phyloP scores from a whole-genome alignment of 2,797 vertebrate genomes.

The Sarcoramphus papa region DNA sequence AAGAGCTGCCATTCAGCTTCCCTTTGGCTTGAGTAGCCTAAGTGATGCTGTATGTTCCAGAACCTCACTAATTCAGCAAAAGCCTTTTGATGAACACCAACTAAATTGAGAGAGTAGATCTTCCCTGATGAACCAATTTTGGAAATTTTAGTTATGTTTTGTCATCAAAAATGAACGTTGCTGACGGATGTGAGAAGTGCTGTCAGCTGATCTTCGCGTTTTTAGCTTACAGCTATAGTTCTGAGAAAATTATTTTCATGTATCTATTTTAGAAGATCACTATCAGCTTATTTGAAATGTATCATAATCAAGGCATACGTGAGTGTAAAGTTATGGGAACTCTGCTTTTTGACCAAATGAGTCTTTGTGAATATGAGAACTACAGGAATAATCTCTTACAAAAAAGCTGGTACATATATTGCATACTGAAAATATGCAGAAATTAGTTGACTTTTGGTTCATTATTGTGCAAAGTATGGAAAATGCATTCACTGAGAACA shows the following conservation, averaged over 20 bases:
- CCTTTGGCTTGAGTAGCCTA: neutral
- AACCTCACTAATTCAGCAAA: constrained; percentile 22
- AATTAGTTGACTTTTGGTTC: neutral
- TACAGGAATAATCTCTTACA: neutral
- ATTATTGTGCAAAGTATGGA: neutral
- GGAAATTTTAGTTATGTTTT: constrained; percentile 48
- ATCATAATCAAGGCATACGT: neutral
- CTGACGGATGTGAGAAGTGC: constrained; percentile 46
- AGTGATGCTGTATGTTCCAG: neutral
- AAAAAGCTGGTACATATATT: neutral
- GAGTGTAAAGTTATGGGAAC: neutral
- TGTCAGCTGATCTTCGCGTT: constrained; percentile 33
- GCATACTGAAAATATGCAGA: neutral
- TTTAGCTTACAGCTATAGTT: constrained; percentile 48
- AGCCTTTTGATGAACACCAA: constrained; percentile 16
- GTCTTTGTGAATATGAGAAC: neutral
- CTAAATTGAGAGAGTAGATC: constrained; percentile 4
- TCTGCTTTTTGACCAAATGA: neutral
- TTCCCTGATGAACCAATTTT: constrained; percentile 36
- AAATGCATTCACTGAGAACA: neutral
- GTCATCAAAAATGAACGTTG: constrained; percentile 43
- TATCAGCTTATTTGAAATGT: constrained; percentile 36
- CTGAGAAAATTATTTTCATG: constrained; percentile 24
- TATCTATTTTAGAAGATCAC: constrained; percentile 48
- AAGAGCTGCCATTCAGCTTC: neutral